phyloP scores from a whole-genome alignment of 2,888 invertebrate species.

The Physocephala rufipes region DNA sequence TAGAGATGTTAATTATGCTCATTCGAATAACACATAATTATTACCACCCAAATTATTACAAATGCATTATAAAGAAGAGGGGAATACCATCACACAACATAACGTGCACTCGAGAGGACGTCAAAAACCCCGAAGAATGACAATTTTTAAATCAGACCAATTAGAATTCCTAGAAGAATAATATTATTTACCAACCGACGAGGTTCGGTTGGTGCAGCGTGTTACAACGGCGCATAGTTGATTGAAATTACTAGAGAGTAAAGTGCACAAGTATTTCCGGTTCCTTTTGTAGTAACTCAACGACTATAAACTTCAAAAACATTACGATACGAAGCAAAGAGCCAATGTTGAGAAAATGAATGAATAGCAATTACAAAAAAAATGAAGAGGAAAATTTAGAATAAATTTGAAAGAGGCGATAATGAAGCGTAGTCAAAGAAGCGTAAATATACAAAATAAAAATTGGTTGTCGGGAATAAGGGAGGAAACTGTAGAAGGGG shows the following conservation, averaged over 20 bases:
- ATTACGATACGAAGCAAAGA: not conserved
- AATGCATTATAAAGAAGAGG: too few species aligned
- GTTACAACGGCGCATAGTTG: not conserved
- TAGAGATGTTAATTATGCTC: too few species aligned
- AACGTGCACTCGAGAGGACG: not conserved
- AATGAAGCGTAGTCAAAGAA: conserved; percentile 19
- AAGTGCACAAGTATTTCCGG: not conserved
- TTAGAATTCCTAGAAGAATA: conserved; percentile 31
- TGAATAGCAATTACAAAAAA: conserved; percentile 26
- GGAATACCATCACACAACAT: too few species aligned
- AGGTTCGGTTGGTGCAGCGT: conserved; percentile 5
- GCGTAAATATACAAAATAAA: conserved; percentile 9
- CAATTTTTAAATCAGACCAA: conserved; percentile 28
- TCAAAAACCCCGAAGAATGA: not conserved
- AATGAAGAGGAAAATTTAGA: conserved; percentile 7
- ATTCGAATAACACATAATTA: too few species aligned
- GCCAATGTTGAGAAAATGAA: conserved; percentile 23
- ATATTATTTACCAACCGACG: conserved; percentile 30
- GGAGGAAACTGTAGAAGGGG: not conserved
- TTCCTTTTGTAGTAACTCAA: conserved; percentile 13
- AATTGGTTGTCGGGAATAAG: not conserved
- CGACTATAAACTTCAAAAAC: conserved; percentile 2
- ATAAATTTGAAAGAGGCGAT: conserved; percentile 27
- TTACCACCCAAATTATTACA: too few species aligned
- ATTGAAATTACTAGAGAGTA: not conserved